These are phyloP conservation scores for Leptobrachium ailaonicum DNA, from an alignment of 2,113 vertebrate species.

Conservation along the genomic window DNA sequence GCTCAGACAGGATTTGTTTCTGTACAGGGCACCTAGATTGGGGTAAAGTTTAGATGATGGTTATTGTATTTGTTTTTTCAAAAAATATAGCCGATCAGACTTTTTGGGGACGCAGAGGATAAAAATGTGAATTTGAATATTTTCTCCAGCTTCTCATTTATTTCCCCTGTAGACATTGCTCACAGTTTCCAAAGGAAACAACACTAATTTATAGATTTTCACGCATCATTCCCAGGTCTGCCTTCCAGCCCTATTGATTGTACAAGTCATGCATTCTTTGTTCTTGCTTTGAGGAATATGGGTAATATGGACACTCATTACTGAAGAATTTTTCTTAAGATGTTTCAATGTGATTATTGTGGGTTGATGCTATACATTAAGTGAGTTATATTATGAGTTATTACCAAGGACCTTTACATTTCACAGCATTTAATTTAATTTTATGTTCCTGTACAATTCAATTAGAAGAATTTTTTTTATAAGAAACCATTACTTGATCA, in stretches of 20 bases:
- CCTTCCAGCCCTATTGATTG: background rate
- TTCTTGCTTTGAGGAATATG: conserved; percentile 3
- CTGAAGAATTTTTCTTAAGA: conserved; percentile 1
- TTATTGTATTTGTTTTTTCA: too few relatives aligned
- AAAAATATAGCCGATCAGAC: too few relatives aligned
- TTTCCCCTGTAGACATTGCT: background rate
- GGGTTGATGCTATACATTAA: conserved; percentile 9
- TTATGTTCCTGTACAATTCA: background rate
- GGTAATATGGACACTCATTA: conserved; percentile 17
- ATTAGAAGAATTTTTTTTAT: too few relatives aligned
- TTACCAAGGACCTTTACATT: background rate
- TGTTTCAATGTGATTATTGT: background rate
- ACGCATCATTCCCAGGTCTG: background rate
- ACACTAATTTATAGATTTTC: conserved; percentile 3
- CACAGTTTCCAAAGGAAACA: background rate
- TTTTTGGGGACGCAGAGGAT: too few relatives aligned
- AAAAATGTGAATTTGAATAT: too few relatives aligned
- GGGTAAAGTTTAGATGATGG: too few relatives aligned
- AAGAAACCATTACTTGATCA: too few relatives aligned
- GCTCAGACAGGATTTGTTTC: too few relatives aligned
- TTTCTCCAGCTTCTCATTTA: background rate
- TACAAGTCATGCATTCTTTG: conserved; percentile 27
- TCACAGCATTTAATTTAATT: background rate
- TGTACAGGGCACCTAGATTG: too few relatives aligned
- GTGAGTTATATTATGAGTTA: background rate